phyloP scores from a whole-genome alignment of 1,140 invertebrate genomes.

The Drosophila rhopaloa region DNA sequence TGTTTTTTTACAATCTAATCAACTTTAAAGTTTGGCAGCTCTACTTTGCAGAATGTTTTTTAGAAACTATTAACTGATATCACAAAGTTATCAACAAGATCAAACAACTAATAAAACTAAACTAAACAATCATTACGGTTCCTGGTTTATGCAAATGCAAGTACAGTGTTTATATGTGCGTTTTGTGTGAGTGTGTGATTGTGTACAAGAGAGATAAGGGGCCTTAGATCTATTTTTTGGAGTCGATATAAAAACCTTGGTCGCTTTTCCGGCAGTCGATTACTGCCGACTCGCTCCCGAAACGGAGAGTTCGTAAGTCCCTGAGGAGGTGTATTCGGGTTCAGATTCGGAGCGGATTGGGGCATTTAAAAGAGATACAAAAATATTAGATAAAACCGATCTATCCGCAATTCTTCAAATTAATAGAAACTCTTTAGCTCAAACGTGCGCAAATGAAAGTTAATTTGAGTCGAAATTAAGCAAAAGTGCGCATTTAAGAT shows the following conservation, averaged over 20 bases:
- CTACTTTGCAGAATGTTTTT: background rate
- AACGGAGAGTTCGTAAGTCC: conserved; percentile 91
- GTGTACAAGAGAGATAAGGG: conserved; percentile 17
- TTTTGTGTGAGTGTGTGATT: conserved; percentile 24
- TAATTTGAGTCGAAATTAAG: conserved; percentile 17
- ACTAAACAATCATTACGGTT: conserved; percentile 13
- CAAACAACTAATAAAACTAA: too few relatives aligned
- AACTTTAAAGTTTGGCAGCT: too few relatives aligned
- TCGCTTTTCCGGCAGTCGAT: conserved; percentile 92
- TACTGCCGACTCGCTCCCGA: conserved; percentile 94
- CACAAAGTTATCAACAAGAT: background rate
- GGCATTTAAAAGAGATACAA: conserved; percentile 47
- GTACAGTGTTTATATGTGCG: conserved; percentile 18
- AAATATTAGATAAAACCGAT: conserved; percentile 37
- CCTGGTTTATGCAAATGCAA: conserved; percentile 56
- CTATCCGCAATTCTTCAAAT: conserved; percentile 2
- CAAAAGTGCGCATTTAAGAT: conserved; percentile 47
- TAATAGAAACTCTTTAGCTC: conserved; percentile 20
- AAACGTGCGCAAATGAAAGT: conserved; percentile 48
- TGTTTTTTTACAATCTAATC: too few relatives aligned
- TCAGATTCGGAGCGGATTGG: conserved; percentile 24
- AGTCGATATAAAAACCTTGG: conserved; percentile 88
- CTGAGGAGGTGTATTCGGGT: conserved; percentile 64
- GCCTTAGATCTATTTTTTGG: conserved; percentile 45
- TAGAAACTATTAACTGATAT: background rate